A percentile compares a stretch with the other conserved stretches of the same genome.
Conservation (phyloP, 2,113 vertebrate species). For the Martes martes region DNA sequence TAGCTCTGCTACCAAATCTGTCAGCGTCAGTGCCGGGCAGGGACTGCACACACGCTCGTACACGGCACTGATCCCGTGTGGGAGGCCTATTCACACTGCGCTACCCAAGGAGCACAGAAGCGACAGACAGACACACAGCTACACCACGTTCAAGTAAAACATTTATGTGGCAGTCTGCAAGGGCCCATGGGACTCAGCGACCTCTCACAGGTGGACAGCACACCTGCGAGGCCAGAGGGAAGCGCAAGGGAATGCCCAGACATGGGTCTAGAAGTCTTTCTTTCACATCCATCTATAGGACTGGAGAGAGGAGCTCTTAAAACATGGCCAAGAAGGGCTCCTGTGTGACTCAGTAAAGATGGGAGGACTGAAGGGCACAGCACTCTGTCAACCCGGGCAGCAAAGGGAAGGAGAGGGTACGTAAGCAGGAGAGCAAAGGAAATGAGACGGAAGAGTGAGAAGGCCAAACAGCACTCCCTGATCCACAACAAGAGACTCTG, state of each 20-base stretch:
- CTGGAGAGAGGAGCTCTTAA: not conserved
- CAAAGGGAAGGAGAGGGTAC: not conserved
- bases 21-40: not conserved
- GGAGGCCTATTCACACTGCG: rapidly evolving
- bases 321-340: not conserved
- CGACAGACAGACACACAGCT: not conserved
- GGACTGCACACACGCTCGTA: not conserved
- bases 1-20: not conserved
- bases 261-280: rapidly evolving
- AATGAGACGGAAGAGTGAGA: not conserved
- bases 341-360: not conserved
- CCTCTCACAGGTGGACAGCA: not conserved
- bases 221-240: not conserved
- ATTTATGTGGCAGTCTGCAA: not conserved
- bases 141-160: no score
- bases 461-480: not conserved
- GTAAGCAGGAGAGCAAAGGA: not conserved
- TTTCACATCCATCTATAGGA: not conserved
- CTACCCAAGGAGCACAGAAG: no score
- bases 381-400: not conserved
- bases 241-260: not conserved
- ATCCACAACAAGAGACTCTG: not conserved
- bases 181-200: rapidly evolving
- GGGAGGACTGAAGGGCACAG: not conserved
- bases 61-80: rapidly evolving